A percentile compares a stretch with the other conserved stretches of the same genome.
Evolutionary conservation across 1,140 invertebrate genomes (phyloP).

Genomic region (Lanistes nyassanus): DNA sequence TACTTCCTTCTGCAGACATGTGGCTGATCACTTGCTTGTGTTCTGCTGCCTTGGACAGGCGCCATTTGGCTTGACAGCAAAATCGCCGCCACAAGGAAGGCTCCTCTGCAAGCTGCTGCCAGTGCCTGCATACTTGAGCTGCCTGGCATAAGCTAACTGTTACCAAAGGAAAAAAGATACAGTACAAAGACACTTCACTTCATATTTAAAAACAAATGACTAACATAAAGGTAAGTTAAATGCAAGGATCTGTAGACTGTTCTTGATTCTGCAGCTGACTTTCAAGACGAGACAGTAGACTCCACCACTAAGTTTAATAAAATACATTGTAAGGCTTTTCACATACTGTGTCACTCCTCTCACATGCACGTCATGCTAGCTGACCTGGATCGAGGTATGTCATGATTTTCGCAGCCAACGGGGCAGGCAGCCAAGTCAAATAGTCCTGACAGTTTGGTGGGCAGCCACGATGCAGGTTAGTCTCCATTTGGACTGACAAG

Average conservation of each 20-base stretch:
- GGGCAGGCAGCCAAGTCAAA: slow-evolving; percentile 67
- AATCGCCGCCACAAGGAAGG: slow-evolving; percentile 61
- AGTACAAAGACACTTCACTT: neutral
- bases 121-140: slow-evolving; percentile 59
- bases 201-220: neutral
- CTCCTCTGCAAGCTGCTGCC: slow-evolving; percentile 60
- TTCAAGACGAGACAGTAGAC: neutral
- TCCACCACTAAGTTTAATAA: too few species aligned
- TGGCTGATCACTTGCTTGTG: slow-evolving; percentile 64
- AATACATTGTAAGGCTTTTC: too few species aligned
- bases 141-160: slow-evolving; percentile 64
- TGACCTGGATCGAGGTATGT: slow-evolving; percentile 70
- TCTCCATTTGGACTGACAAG: slow-evolving; percentile 65
- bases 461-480: slow-evolving; percentile 67
- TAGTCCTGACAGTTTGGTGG: slow-evolving; percentile 70
- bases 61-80: slow-evolving; percentile 63
- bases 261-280: neutral
- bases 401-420: slow-evolving; percentile 66
- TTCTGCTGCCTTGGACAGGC: slow-evolving; percentile 63
- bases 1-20: slow-evolving; percentile 60
- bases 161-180: slow-evolving; percentile 26
- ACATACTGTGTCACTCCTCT: too few species aligned
- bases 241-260: neutral
- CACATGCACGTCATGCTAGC: too few species aligned
- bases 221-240: neutral